Evolutionary conservation across 35 echinoderm and acorn worm species (phyloP).

Genomic region (Heliocidaris tuberculata): DNA sequence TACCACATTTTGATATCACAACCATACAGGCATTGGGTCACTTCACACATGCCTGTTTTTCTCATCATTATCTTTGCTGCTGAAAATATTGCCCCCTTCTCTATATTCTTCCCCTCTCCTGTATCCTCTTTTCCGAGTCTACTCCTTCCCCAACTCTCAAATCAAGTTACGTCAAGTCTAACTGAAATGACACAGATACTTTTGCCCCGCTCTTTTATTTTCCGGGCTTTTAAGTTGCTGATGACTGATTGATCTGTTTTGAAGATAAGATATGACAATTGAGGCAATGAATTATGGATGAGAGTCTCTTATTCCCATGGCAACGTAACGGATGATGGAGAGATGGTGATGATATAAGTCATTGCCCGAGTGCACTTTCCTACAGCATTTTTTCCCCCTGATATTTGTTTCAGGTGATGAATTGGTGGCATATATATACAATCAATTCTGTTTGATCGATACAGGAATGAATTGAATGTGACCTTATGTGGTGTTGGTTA

Average conservation of each 20-base stretch:
- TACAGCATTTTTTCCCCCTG: neutral
- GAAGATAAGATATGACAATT: slow-evolving; percentile 12
- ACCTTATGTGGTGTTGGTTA: neutral
- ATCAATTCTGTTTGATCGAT: neutral
- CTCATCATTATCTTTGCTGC: too few relatives aligned
- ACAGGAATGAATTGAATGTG: neutral
- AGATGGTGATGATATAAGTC: neutral
- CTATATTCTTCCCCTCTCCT: too few relatives aligned
- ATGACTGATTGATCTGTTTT: neutral
- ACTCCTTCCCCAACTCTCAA: neutral
- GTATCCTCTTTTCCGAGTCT: too few relatives aligned
- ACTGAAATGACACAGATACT: neutral
- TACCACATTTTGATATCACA: too few relatives aligned
- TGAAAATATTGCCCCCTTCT: too few relatives aligned
- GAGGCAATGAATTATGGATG: slow-evolving; percentile 11
- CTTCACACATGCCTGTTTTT: too few relatives aligned
- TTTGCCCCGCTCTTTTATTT: neutral
- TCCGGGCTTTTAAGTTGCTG: neutral
- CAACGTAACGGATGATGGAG: neutral
- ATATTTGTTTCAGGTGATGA: neutral
- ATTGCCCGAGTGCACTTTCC: slow-evolving; percentile 1
- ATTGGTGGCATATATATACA: neutral
- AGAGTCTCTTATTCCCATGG: neutral
- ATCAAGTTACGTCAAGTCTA: neutral
- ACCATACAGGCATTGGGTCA: too few relatives aligned